Evolutionary conservation across 2,113 vertebrate species (phyloP), one percentile per base, ranked within the genome.

Genomic region (Lasiurus cinereus): DNA sequence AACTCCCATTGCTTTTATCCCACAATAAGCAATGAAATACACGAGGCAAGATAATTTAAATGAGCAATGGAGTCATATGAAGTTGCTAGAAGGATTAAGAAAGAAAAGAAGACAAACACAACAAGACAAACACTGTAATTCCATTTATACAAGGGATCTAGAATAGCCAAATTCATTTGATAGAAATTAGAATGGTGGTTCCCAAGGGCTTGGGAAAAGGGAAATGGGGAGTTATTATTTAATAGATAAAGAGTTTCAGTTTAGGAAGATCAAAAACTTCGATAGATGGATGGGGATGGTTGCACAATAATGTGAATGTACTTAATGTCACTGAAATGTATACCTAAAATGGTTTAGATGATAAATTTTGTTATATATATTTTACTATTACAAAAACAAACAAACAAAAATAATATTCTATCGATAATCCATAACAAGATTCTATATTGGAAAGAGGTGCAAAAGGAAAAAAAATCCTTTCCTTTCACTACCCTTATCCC

Each of bases 351-450:
- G 10, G 29, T 33, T 80, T 67, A 88, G 62, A 88, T 48, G 5
- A 15, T 66, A 72, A 33, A 64, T 50, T 73, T 64, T 46, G 6
- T 83, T 59, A 54, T 6, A n/a, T 8, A 54, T 73, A 52, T 48
- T 39, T 72, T 62, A 93, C 69, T 43, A 85, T 1, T 74, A 33
- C 12, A 73, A 88, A 72, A 91, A 73, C 18, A 78, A 70, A 77
- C 91, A 52, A 0, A 36, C 82, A 15, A 72, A 87, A 39, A 67
- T 1, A 86, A 52, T 8, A 56, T 18, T 36, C 3, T 82, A 48
- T 43, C n/a, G 62, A 70, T 90, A 79, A 87, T 79, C 70, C 77
- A 48, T 48, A 80, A 56, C n/a, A 24, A 69, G 91, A 83, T 83
- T 66, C 43, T 27, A 82, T 56, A 36, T 43, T 19, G 80, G 52